Conservation (phyloP, 2,888 invertebrate genomes). For the Agrotis exclamationis region DNA sequence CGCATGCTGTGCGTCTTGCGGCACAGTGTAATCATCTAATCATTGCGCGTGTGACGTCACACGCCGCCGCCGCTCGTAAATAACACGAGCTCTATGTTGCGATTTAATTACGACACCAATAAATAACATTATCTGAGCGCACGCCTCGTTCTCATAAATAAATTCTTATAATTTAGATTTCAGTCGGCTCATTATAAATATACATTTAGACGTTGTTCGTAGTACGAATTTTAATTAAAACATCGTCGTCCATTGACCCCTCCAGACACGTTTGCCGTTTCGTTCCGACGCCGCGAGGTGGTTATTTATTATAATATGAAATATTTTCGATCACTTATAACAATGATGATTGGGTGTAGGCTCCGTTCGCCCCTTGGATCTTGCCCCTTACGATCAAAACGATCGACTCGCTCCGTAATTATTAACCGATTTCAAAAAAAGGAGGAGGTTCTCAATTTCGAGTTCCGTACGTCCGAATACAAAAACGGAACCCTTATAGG, state of each 20-base stretch:
- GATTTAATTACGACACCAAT: constrained; percentile 59
- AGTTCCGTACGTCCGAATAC: too few species aligned
- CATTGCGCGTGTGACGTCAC: constrained; percentile 22
- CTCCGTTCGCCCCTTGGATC: too few species aligned
- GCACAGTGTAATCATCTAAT: too few species aligned
- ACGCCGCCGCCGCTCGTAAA: constrained; percentile 42
- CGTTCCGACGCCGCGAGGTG: not conserved
- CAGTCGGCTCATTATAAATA: constrained; percentile 19
- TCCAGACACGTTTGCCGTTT: not conserved
- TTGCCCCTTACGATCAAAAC: too few species aligned
- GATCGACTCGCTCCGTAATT: too few species aligned
- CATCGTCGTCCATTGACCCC: constrained; percentile 32
- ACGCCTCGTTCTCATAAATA: constrained; percentile 26
- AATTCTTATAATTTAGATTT: constrained; percentile 48
- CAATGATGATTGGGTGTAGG: too few species aligned
- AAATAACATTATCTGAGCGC: constrained; percentile 44
- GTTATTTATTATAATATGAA: not conserved
- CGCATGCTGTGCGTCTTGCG: too few species aligned
- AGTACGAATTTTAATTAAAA: constrained; percentile 24
- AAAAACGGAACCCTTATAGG: too few species aligned
- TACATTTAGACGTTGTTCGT: constrained; percentile 15
- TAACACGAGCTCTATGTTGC: constrained; percentile 51
- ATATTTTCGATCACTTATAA: not conserved
- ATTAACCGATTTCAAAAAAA: too few species aligned
- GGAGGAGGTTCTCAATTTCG: too few species aligned